Evolutionary conservation across 2,797 vertebrate species (phyloP), one percentile per base, ranked within the genome.

Genomic region (Anabas testudineus): DNA sequence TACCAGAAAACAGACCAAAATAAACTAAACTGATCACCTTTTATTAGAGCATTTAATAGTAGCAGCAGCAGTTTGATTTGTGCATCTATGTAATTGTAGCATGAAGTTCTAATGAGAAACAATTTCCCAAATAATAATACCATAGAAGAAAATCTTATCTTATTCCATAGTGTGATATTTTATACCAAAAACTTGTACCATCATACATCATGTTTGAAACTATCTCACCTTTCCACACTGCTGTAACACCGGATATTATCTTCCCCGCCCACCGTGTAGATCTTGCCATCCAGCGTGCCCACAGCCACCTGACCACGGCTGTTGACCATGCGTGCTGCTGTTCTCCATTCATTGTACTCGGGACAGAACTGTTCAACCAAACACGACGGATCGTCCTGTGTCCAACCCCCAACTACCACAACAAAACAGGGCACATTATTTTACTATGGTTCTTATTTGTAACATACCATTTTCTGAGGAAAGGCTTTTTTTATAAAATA

Each of bases 281-380:
- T 88, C 61, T 63, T 61, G 2, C 88, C 87, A 1, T 64, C 79
- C 30, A 93, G 72, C 2, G 82, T 67, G 2, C 76, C 86, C 36
- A 91, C 88, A 1, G 87, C 89, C 45, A 90, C 85, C 4, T 72
- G 32, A 34, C 84, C 79, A 7, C 89, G 84, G 7, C 24, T 76
- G 37, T 73, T 83, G 16, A 86, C 62, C 83, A 93, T 81, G 4
- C 75, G 76, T 0, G 86, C 86, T 4, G 91, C 88, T 9, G 63
- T 46, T 67, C 76, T 91, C 90, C 91, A 93, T 42, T 94, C 89
- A 4, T 94, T 94, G 62, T 75, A 85, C 55, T 87, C 82, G 0
- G 88, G 69, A 18, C 80, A 80, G 75, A 93, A 94, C 51, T 79
- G 84, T 16, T 87, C 91, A 1, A 91, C 88, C 26, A 49, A 36